These are phyloP conservation scores for Emydoidea blandingii DNA, from an alignment of 2,797 vertebrate genomes.

Conservation along the genomic window DNA sequence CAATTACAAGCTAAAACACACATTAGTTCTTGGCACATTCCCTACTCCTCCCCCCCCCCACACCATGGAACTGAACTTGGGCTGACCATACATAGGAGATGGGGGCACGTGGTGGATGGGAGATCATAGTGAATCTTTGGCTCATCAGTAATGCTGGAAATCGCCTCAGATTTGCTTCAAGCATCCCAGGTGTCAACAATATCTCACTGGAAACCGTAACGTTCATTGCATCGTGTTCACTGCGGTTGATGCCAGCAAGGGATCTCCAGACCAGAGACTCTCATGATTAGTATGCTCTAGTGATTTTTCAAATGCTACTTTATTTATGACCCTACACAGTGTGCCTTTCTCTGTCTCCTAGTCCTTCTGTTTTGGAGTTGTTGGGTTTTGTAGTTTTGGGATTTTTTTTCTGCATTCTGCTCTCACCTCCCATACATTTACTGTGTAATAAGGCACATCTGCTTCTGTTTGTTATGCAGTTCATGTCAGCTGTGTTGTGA, in stretches of 20 bases:
- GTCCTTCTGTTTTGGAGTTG: neutral
- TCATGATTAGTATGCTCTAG: neutral
- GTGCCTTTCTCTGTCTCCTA: neutral
- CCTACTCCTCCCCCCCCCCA: neutral
- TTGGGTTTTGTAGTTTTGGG: neutral
- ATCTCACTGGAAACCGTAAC: neutral
- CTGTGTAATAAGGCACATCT: constrained; percentile 31
- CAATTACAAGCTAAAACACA: neutral
- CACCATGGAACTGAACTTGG: neutral
- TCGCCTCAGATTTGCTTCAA: neutral
- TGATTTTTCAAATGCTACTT: neutral
- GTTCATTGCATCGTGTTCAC: neutral
- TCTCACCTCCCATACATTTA: neutral
- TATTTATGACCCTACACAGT: neutral
- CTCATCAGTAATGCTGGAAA: neutral
- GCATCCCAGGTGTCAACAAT: neutral
- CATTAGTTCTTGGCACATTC: neutral
- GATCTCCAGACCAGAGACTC: neutral
- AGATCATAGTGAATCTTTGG: neutral
- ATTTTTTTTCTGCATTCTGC: neutral
- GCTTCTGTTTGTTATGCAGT: constrained; percentile 45
- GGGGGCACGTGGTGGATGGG: accelerated
- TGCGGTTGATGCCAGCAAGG: neutral
- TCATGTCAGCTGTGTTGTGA: constrained; percentile 39
- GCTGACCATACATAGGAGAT: neutral